Base-by-base conservation (phyloP, 35 echinoderm and acorn worm genomes). In the Lytechinus variegatus region DNA sequence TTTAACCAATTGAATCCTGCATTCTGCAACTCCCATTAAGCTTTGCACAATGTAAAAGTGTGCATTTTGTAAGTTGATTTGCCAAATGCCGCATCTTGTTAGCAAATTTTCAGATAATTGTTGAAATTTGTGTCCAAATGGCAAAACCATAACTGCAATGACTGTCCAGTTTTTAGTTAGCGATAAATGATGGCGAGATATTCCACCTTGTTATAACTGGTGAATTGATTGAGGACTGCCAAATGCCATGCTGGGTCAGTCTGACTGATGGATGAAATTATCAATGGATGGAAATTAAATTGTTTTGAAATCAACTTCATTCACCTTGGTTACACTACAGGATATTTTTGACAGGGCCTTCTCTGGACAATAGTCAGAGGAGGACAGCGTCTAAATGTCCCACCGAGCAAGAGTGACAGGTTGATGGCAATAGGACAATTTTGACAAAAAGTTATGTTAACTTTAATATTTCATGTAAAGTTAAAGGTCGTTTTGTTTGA, bases 281-380 rank as follows among this genome's bases (percentile, higher is more conserved):
- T 79, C 19, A 79, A 79, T 79, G 66, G 66, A 19, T 79, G 66
- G 66, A 79, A 79, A 79, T n/a, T 19, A 79, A 8, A n/a, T 79
- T 79, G 66, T 79, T 79, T n/a, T 79, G 66, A 79, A 79, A 79
- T 79, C 66, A 79, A 79, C 66, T n/a, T 79, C 66, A n/a, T 6
- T 79, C 66, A 8, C 66, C 66, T 79, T 24, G 66, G 66, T n/a
- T 24, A 24, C 66, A 79, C n/a, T 24, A 24, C 66, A 79, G 66
- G 66, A 79, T 24, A n/a, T 79, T 79, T 79, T 24, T 79, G 66
- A 79, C 66, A 79, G 66, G 66, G n/a, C 6, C 13, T 79, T 79
- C 21, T 79, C 5, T 44, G 19, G 66, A 79, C 66, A 79, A 58
- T 58, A n/a, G 66, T 4, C 1, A 4, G n/a, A 4, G n/a, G 66